Percentiles rank a stretch among this genome's conserved stretches.
Conservation (phyloP, 1,140 invertebrate genomes). For the Palaemon carinicauda region DNA sequence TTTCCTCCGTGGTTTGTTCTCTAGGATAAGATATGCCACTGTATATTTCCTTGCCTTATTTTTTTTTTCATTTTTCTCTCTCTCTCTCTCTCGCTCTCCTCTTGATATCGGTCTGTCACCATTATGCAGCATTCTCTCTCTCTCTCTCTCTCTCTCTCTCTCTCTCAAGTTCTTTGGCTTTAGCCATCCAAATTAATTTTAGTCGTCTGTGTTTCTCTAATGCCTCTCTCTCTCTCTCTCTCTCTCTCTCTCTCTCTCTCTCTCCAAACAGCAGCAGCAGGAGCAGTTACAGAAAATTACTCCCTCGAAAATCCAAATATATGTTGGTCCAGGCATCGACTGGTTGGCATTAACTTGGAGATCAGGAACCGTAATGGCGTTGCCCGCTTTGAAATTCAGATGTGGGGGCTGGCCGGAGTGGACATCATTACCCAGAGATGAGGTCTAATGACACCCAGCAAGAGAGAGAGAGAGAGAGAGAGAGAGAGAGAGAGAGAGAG, state of each 20-base stretch:
- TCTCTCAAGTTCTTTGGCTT: background rate
- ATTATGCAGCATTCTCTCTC: no score
- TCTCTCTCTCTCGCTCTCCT: no score
- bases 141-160: no score
- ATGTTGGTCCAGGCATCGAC: conserved; percentile 51
- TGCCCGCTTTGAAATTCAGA: conserved; percentile 54
- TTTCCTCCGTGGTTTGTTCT: no score
- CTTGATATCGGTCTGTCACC: no score
- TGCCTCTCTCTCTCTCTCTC: background rate
- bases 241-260: conserved; percentile 2
- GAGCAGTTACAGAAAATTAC: conserved; percentile 49
- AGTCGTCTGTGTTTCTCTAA: background rate
- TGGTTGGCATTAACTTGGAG: conserved; percentile 53
- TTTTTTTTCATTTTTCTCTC: no score
- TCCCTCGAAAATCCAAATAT: conserved; percentile 44
- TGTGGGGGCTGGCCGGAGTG: conserved; percentile 44
- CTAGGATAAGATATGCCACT: no score
- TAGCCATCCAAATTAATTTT: background rate
- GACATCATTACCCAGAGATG: conserved; percentile 53
- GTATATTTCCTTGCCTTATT: no score
- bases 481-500: conserved; percentile 21
- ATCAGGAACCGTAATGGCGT: conserved; percentile 51
- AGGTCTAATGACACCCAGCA: conserved; percentile 52
- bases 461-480: conserved; percentile 20
- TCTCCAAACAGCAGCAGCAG: conserved; percentile 32